Evolutionary conservation across 2,113 vertebrate species (phyloP).

Genomic region (Mesoclemmys tuberculata): DNA sequence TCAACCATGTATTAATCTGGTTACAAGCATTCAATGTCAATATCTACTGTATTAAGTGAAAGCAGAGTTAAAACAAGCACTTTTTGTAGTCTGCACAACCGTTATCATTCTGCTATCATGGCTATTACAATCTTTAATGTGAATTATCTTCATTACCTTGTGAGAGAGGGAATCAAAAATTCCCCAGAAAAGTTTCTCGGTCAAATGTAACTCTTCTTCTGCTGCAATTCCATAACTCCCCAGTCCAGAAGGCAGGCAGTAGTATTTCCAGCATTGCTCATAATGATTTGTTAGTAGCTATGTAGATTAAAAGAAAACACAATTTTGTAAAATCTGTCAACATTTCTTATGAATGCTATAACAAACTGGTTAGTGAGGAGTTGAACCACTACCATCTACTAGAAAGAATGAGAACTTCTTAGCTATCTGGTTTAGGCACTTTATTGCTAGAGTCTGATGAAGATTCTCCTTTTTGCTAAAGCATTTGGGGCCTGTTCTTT

Average conservation of each 20-base stretch:
- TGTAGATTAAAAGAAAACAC: constrained; percentile 39
- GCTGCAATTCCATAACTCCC: constrained; percentile 92
- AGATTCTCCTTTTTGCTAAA: background rate
- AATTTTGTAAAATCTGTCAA: background rate
- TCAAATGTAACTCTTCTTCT: constrained; percentile 95
- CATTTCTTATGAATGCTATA: background rate
- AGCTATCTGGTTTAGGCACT: background rate
- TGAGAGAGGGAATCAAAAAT: constrained; percentile 96
- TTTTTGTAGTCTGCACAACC: background rate
- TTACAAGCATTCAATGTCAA: background rate
- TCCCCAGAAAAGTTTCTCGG: constrained; percentile 99
- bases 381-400: background rate
- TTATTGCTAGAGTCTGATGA: background rate
- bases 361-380: background rate
- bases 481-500: background rate
- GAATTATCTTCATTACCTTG: constrained; percentile 83
- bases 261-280: constrained; percentile 98
- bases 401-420: background rate
- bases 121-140: background rate
- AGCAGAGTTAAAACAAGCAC: background rate
- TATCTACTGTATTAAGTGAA: background rate
- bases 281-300: constrained; percentile 97
- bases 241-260: constrained; percentile 96
- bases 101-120: background rate
- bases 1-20: background rate